Percentiles rank a stretch among this genome's conserved stretches.
These are phyloP conservation scores for Hormiphora californensis DNA, from an alignment of 37 sponge, comb jelly and placozoan species.

Conservation along the genomic window DNA sequence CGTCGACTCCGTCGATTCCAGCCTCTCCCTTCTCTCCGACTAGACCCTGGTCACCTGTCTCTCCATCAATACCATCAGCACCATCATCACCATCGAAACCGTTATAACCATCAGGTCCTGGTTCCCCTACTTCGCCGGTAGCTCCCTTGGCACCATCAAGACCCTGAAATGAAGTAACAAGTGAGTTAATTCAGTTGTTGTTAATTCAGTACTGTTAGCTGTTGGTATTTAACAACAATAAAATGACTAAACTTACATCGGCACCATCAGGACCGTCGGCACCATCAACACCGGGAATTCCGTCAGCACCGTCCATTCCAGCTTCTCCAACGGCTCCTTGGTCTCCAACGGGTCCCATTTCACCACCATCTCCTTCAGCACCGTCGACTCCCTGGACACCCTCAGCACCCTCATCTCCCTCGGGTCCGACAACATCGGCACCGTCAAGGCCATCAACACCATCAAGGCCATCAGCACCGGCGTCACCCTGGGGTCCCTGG, in stretches of 20 bases:
- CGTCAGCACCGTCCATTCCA: background rate
- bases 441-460: background rate
- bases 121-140: background rate
- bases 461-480: background rate
- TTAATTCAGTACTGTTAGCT: no score
- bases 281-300: background rate
- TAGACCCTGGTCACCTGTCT: background rate
- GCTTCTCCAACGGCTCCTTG: slow-evolving; percentile 52
- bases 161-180: no score
- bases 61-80: background rate
- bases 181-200: no score
- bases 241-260: background rate
- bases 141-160: background rate
- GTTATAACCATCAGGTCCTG: background rate
- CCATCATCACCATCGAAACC: slow-evolving; percentile 4
- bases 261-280: background rate
- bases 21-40: background rate
- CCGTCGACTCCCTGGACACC: slow-evolving; percentile 1
- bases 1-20: slow-evolving; percentile 16
- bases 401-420: background rate
- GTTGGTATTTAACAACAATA: no score
- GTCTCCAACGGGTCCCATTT: slow-evolving; percentile 22
- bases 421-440: background rate
- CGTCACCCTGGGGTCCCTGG: background rate
- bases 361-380: slow-evolving; percentile 13